Evolutionary conservation across 2,888 invertebrate species (phyloP).

Genomic region (Omphaloscelis lunosa): DNA sequence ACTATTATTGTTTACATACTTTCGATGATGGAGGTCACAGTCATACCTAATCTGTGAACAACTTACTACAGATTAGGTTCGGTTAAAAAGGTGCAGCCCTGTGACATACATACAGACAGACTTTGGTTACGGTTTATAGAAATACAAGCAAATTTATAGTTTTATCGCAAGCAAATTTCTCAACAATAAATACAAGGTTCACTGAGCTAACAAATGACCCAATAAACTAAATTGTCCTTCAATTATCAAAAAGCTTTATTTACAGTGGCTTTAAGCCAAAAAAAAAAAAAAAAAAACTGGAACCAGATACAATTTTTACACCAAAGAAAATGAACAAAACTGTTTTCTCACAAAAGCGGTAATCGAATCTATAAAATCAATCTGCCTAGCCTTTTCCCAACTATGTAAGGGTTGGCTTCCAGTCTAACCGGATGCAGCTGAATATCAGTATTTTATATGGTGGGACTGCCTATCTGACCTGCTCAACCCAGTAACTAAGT

Average conservation of each 20-base stretch:
- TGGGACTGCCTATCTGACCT: no score
- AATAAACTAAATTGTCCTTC: constrained; percentile 52
- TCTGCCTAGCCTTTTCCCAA: no score
- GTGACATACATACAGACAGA: neutral
- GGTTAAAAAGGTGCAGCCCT: no score
- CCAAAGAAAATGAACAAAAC: constrained; percentile 17
- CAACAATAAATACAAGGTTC: constrained; percentile 14
- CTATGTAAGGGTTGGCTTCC: no score
- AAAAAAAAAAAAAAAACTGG: no score
- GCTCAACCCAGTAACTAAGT: no score
- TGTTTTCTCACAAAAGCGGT: constrained; percentile 12
- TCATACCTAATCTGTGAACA: neutral
- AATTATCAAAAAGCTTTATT: constrained; percentile 59
- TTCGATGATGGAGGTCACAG: neutral
- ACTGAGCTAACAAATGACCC: constrained; percentile 9
- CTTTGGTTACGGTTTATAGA: no score
- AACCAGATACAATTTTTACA: constrained; percentile 24
- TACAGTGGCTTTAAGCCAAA: constrained; percentile 54
- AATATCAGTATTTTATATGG: no score
- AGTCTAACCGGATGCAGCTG: no score
- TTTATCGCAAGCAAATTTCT: neutral
- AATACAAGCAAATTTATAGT: neutral
- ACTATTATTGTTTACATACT: no score
- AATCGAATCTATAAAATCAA: constrained; percentile 29
- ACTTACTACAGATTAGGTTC: neutral